Evolutionary conservation across 1,140 invertebrate genomes (phyloP).

Genomic region (Tenebrio molitor): DNA sequence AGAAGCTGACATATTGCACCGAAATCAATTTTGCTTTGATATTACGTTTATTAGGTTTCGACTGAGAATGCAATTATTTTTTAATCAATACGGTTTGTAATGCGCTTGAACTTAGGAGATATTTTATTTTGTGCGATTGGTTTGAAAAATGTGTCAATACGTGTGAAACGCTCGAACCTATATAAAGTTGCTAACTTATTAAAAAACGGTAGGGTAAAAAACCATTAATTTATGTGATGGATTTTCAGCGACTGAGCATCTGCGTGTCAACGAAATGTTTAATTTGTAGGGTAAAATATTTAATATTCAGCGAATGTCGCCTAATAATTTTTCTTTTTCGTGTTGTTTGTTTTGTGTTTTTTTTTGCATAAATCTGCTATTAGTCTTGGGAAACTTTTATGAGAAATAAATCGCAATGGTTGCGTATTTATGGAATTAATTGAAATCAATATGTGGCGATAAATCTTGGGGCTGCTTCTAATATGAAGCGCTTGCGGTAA

Average conservation of each 20-base stretch:
- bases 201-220: slow-evolving; percentile 8
- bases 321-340: slow-evolving; percentile 12
- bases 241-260: slow-evolving; percentile 22
- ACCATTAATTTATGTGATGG: slow-evolving; percentile 28
- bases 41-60: neutral
- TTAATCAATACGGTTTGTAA: neutral
- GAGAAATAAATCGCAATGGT: neutral
- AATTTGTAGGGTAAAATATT: slow-evolving; percentile 32
- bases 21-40: neutral
- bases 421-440: slow-evolving; percentile 18
- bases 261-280: slow-evolving; percentile 26
- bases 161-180: neutral
- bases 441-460: slow-evolving; percentile 16
- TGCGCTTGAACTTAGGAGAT: too few relatives aligned
- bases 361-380: slow-evolving; percentile 8
- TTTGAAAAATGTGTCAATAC: neutral
- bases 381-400: neutral
- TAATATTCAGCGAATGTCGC: slow-evolving; percentile 29
- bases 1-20: neutral
- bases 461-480: slow-evolving; percentile 10
- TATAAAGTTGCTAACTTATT: slow-evolving; percentile 3
- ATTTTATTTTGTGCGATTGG: too few relatives aligned
- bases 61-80: neutral
- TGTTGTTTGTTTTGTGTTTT: slow-evolving; percentile 14
- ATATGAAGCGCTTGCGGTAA: slow-evolving; percentile 15